Base-by-base conservation (phyloP, 1,140 invertebrate species). In the Daktulosphaira vitifoliae region DNA sequence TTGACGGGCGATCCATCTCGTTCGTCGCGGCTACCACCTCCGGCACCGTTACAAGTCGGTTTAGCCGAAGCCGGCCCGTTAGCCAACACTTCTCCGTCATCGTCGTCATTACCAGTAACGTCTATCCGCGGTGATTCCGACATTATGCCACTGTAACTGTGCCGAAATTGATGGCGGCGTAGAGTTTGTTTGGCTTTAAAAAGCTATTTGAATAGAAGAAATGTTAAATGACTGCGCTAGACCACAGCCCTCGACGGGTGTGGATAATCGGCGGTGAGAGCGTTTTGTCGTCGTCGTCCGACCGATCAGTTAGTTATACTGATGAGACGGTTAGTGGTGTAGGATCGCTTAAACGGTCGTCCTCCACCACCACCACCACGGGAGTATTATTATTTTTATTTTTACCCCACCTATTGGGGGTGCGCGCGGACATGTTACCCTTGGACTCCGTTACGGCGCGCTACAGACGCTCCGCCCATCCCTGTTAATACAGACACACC, bases 11-110 rank as follows among this genome's bases (percentile, higher is more conserved):
- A 59, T 33, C 66, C 62, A 74, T 86, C 44, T 82, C 92, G 25
- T 80, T 84, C 26, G 92, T 88, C 1, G 89, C 89, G 0, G 84
- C 87, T 71, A 93, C 93, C 71, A 90, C 90, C 0, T 76, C 81
- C 26, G 77, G 81, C 1, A 91, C 90, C 73, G 74, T 79, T 8
- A 84, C 89, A 33, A 5, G 29, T 33, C 5, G 29, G 29, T 11
- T 33, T 5, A 5, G 29, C 11, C 29, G 29, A 33, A 6, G 29
- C 29, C 5, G 29, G 29, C 29, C 29, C 11, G n/a, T n/a, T n/a
- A n/a, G n/a, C n/a, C 48, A 49, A 54, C 49, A 39, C 50, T 15
- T n/a, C 22, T 23, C 25, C 44, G 67, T 44, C 42, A 20, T 25
- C 54, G 66, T 23, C 38, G 49, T 22, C 59, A 23, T 46, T 39